phyloP scores from a whole-genome alignment of 2,113 vertebrate species.

The Empidonax alnorum region DNA sequence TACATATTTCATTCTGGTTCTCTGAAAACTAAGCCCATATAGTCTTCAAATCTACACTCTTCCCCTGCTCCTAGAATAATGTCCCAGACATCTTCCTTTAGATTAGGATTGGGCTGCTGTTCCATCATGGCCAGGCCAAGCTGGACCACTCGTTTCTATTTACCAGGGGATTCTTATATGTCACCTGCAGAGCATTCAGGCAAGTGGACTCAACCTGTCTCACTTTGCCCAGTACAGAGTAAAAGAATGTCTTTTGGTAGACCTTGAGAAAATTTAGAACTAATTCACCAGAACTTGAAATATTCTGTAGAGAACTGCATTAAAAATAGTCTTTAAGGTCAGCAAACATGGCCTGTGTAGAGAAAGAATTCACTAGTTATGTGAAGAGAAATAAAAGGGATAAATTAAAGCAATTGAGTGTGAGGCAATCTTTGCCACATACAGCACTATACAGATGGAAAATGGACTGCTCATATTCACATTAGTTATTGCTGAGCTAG shows the following conservation, averaged over 20 bases:
- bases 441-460: background rate
- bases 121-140: background rate
- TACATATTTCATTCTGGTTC: background rate
- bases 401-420: background rate
- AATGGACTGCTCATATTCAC: background rate
- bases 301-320: background rate
- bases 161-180: background rate
- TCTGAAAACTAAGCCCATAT: background rate
- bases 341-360: background rate
- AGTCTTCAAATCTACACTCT: background rate
- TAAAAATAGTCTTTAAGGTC: background rate
- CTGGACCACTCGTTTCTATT: rapidly evolving
- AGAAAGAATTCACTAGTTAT: background rate
- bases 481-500: background rate
- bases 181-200: background rate
- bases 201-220: background rate
- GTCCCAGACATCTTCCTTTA: background rate
- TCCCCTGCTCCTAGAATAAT: background rate
- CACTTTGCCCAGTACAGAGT: background rate
- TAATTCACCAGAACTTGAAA: background rate
- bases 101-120: background rate
- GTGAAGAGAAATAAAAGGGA: background rate
- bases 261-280: background rate
- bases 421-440: background rate
- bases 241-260: background rate